Percentiles rank a stretch among this genome's conserved stretches.
These are phyloP conservation scores for Platyrinchus mystaceus DNA, from an alignment of 2,797 vertebrate species.

Conservation along the genomic window DNA sequence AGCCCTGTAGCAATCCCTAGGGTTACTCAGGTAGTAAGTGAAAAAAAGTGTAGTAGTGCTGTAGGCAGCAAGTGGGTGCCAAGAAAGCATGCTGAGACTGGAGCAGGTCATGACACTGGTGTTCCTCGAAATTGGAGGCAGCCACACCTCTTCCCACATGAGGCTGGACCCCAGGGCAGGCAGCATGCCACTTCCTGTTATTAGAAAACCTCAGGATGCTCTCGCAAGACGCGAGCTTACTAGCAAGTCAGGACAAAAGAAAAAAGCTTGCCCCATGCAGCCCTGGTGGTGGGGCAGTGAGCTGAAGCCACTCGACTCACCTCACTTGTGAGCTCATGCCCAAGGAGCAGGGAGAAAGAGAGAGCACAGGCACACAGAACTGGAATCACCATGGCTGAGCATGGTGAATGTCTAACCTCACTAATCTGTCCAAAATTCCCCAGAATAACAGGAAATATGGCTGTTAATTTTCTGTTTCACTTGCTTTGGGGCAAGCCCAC, in stretches of 20 bases:
- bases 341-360: neutral
- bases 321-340: neutral
- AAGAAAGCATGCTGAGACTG: rapidly evolving
- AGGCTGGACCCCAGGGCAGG: neutral
- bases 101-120: neutral
- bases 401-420: neutral
- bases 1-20: neutral
- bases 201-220: constrained; percentile 42
- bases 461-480: neutral
- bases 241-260: neutral
- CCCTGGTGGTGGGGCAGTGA: rapidly evolving
- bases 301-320: neutral
- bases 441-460: constrained; percentile 14
- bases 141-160: constrained; percentile 10
- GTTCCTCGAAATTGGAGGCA: constrained; percentile 41
- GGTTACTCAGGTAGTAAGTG: neutral
- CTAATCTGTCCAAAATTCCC: neutral
- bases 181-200: neutral
- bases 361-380: rapidly evolving
- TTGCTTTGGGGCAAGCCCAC: neutral
- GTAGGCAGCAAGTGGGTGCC: rapidly evolving
- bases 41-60: neutral
- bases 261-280: neutral
- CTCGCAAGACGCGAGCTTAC: neutral
- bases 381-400: rapidly evolving